Percentiles rank a stretch among this genome's conserved stretches.
These are phyloP conservation scores for Agriotes lineatus DNA, from an alignment of 2,888 invertebrate genomes.

Conservation along the genomic window DNA sequence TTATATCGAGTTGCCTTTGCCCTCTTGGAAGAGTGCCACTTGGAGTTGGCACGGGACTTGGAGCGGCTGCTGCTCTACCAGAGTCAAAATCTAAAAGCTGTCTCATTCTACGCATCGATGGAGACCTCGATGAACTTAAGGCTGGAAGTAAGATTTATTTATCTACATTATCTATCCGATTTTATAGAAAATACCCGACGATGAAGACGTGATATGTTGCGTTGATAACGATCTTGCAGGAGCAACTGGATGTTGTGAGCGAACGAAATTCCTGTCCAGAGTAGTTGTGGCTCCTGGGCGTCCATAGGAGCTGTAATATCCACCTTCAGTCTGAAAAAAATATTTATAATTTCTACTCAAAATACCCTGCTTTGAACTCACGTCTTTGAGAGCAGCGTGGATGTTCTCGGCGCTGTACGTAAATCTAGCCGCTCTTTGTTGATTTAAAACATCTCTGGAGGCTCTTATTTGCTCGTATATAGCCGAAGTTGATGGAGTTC, in stretches of 20 bases:
- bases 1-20: conserved; percentile 86
- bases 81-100: conserved; percentile 82
- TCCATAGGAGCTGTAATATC: conserved; percentile 71
- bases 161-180: neutral
- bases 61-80: conserved; percentile 68
- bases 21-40: conserved; percentile 81
- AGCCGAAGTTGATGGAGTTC: conserved; percentile 91
- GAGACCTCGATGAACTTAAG: conserved; percentile 70
- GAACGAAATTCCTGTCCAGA: conserved; percentile 75
- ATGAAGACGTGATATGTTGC: conserved; percentile 74
- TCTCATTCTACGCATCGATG: conserved; percentile 84
- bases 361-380: conserved; percentile 71
- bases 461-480: conserved; percentile 92
- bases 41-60: conserved; percentile 83
- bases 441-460: conserved; percentile 78
- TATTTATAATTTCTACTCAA: no score
- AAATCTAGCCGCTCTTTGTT: conserved; percentile 80
- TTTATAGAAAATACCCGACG: conserved; percentile 62
- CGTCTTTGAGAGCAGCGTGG: conserved; percentile 86
- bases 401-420: conserved; percentile 94
- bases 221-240: conserved; percentile 83
- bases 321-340: conserved; percentile 62
- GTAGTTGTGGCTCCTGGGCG: conserved; percentile 78
- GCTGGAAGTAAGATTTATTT: conserved; percentile 56
- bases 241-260: conserved; percentile 70